Evolutionary conservation across 2,797 vertebrate species (phyloP).

Genomic region (Oryzias dopingdopingensis): DNA sequence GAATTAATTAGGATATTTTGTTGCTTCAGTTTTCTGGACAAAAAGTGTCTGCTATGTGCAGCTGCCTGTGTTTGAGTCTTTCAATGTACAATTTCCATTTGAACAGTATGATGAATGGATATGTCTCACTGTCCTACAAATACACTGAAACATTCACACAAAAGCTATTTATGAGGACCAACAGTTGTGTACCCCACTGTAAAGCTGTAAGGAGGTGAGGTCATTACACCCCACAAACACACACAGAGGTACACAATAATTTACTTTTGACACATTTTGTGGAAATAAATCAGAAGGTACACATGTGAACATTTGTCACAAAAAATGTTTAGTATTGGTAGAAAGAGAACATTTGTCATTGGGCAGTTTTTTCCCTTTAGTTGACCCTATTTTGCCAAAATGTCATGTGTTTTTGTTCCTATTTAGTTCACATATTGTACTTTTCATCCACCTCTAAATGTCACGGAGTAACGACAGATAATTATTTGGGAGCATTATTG

Average conservation of each 20-base stretch:
- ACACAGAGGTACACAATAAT: constrained; percentile 31
- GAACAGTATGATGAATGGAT: constrained; percentile 19
- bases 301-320: neutral
- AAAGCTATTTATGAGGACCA: constrained; percentile 12
- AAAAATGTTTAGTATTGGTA: neutral
- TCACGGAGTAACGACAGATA: too few relatives aligned
- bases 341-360: too few relatives aligned
- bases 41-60: constrained; percentile 42
- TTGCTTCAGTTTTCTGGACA: constrained; percentile 18
- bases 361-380: too few relatives aligned
- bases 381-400: too few relatives aligned
- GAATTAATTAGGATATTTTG: constrained; percentile 50
- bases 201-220: constrained; percentile 38
- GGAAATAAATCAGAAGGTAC: constrained; percentile 47
- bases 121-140: constrained; percentile 12
- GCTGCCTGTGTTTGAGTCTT: neutral
- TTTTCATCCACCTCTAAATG: too few relatives aligned
- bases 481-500: too few relatives aligned
- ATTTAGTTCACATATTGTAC: too few relatives aligned
- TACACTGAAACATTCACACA: constrained; percentile 29
- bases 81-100: constrained; percentile 6
- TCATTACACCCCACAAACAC: constrained; percentile 27
- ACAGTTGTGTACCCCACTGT: constrained; percentile 7
- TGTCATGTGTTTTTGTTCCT: too few relatives aligned
- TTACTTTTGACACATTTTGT: constrained; percentile 40